Base-by-base conservation (phyloP, 2,888 invertebrate species). In the Apotomis betuletana region DNA sequence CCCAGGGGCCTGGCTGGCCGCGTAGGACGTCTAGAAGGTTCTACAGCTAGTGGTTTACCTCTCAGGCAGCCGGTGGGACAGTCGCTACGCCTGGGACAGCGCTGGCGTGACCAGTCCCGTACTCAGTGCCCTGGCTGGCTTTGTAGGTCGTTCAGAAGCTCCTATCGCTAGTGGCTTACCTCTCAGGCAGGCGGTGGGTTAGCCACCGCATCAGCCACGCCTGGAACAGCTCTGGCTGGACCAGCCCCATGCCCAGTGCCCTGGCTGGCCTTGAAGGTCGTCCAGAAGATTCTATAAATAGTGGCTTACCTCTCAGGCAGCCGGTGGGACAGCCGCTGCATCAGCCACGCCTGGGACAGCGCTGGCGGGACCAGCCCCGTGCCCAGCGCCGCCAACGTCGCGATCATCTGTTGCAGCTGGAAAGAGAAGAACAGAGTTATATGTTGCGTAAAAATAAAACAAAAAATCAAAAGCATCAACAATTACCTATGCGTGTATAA, bases 381-480 rank as follows among this genome's bases (percentile, higher is more conserved):
- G 77, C 95, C 94, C 77, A 96, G 91, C 77, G 96, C 95, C 77
- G 96, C 96, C 83, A 95, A 91, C 67, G 95, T 95, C 79, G 96
- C 96, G 94, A 97, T 95, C 88, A 95, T 95, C 90, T 94, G 94
- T 86, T 93, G 93, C 85, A 93, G 91, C 92, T 93, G 82, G 80
- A 85, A 79, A 83, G 13, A 54, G 13, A 44, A 58, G 3, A 52
- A 44, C 6, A 9, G 15, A 5, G 46, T 49, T 38, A 41, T 4
- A 41, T 27, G 27, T 27, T 27, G 27, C 2, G 27, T 27, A 27
- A 27, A 27, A 27, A 27, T 27, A 27, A 27, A 27, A 27, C 27
- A 2, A 27, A 27, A 2, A 27, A 27, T 0, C 15, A 1, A 15
- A 0, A 2, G 27, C 27, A 27, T 15, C 15, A 15, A 15, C 15